Percentiles rank a stretch among this genome's conserved stretches.
Conservation (phyloP, 1,140 invertebrate genomes). For the Schlechtendalia chinensis region DNA sequence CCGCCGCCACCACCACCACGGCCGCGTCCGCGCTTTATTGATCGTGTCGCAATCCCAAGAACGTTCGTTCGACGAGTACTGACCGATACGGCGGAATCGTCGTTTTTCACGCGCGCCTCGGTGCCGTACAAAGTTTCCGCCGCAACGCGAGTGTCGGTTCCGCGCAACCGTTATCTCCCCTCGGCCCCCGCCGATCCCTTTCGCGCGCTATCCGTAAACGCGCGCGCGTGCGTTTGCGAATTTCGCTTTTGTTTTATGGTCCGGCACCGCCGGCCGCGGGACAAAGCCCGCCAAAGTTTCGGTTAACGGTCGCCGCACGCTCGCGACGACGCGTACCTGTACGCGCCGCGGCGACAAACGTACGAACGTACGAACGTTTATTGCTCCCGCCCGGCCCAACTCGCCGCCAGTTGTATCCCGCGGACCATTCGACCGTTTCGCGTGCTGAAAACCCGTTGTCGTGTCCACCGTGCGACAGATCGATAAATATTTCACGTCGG, state of each 20-base stretch:
- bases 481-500: too few species aligned
- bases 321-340: neutral
- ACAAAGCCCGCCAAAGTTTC: conserved; percentile 31
- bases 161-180: conserved; percentile 21
- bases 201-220: neutral
- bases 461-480: too few species aligned
- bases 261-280: neutral
- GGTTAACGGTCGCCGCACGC: conserved; percentile 22
- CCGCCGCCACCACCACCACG: too few species aligned
- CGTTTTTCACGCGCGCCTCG: conserved; percentile 8
- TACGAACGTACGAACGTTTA: conserved; percentile 28
- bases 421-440: too few species aligned
- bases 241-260: conserved; percentile 15
- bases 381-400: too few species aligned
- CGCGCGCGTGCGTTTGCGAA: too few species aligned
- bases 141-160: conserved; percentile 15
- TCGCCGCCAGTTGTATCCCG: too few species aligned
- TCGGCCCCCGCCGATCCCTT: too few species aligned
- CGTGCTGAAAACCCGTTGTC: too few species aligned
- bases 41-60: too few species aligned
- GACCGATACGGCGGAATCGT: conserved; percentile 16
- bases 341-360: neutral
- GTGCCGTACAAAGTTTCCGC: neutral
- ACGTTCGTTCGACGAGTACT: neutral
- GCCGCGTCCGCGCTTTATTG: too few species aligned